phyloP scores from a whole-genome alignment of 2,888 invertebrate genomes.

The Drosophila rellima region DNA sequence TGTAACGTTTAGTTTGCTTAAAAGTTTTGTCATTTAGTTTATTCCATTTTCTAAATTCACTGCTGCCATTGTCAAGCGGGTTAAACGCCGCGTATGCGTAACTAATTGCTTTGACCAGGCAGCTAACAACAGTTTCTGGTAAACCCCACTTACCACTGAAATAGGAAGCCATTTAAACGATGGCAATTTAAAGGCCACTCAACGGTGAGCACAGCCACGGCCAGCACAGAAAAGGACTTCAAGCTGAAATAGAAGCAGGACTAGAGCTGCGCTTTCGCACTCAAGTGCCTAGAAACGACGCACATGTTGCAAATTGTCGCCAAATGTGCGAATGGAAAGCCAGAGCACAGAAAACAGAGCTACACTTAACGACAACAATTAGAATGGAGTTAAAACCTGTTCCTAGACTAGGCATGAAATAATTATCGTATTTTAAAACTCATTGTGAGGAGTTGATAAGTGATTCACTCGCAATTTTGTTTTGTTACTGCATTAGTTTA shows the following conservation, averaged over 20 bases:
- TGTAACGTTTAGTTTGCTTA: constrained; percentile 41
- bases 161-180: too few relatives aligned
- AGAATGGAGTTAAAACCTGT: constrained; percentile 31
- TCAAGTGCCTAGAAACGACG: constrained; percentile 50
- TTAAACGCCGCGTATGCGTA: constrained; percentile 64
- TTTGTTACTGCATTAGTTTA: constrained; percentile 9
- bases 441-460: constrained; percentile 63
- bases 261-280: constrained; percentile 26
- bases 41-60: constrained; percentile 27
- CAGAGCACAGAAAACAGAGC: constrained; percentile 15
- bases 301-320: constrained; percentile 72
- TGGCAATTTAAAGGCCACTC: constrained; percentile 47
- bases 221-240: constrained; percentile 8
- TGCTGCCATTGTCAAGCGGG: constrained; percentile 43
- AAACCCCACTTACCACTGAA: too few relatives aligned
- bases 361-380: constrained; percentile 2
- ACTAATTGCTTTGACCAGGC: constrained; percentile 70
- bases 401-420: constrained; percentile 49
- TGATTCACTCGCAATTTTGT: constrained; percentile 49
- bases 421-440: constrained; percentile 80
- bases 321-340: constrained; percentile 43
- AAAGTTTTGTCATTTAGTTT: constrained; percentile 55
- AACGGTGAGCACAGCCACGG: constrained; percentile 47
- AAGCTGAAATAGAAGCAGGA: not conserved
- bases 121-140: constrained; percentile 38